A percentile compares a stretch with the other conserved stretches of the same genome.
phyloP scores from a whole-genome alignment of 2,113 vertebrate genomes.

The Nothoprocta pentlandii region DNA sequence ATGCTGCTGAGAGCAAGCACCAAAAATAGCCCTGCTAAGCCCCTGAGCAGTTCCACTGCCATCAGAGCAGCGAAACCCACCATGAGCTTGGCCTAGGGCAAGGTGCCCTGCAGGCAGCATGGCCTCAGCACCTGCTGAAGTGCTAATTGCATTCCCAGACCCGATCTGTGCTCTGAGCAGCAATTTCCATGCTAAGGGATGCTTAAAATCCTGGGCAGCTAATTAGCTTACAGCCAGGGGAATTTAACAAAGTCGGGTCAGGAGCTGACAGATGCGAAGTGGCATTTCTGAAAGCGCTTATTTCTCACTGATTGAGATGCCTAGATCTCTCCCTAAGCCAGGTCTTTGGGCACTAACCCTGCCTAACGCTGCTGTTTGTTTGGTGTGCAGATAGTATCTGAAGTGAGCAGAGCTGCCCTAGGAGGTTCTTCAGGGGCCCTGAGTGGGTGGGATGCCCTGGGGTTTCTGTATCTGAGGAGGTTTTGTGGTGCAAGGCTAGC shows the following conservation, averaged over 20 bases:
- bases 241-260: neutral
- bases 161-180: neutral
- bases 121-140: neutral
- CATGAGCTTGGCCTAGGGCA: neutral
- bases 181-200: neutral
- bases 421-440: neutral
- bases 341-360: neutral
- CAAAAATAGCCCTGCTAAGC: slow-evolving; percentile 7
- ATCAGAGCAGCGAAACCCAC: fast-evolving
- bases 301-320: neutral
- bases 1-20: neutral
- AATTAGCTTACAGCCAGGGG: slow-evolving; percentile 33
- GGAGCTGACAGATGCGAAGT: neutral
- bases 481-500: neutral
- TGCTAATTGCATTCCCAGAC: slow-evolving; percentile 19
- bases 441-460: neutral
- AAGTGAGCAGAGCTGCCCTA: neutral
- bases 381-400: neutral
- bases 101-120: neutral
- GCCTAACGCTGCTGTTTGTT: fast-evolving
- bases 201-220: neutral
- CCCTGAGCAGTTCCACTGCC: neutral
- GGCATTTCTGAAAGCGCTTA: neutral
- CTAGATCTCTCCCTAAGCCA: neutral
- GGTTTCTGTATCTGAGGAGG: neutral